phyloP scores from a whole-genome alignment of 2,797 vertebrate genomes.

The Pantherophis vulpinus region DNA sequence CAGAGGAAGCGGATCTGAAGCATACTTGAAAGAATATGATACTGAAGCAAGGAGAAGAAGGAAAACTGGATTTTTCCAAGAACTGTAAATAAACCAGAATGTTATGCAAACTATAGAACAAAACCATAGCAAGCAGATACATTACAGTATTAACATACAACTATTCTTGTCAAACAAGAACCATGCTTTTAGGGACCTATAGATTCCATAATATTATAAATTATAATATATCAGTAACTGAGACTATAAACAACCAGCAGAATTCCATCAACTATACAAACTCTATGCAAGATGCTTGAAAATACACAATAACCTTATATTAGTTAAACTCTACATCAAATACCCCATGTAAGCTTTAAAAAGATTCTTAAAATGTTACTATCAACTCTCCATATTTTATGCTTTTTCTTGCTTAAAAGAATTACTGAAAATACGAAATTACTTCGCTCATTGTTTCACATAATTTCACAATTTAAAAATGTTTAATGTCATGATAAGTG shows the following conservation, averaged over 20 bases:
- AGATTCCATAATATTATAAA: not conserved
- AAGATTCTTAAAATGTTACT: not conserved
- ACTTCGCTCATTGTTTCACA: not conserved
- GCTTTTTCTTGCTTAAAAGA: not conserved
- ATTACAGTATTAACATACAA: not conserved
- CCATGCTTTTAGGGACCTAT: not conserved
- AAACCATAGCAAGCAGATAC: not conserved
- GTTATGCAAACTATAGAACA: not conserved
- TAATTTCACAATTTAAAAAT: not conserved
- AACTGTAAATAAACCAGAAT: not conserved
- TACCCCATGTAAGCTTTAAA: not conserved
- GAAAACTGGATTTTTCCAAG: not conserved
- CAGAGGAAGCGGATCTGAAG: not conserved
- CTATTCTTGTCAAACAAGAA: not conserved
- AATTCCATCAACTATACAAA: not conserved
- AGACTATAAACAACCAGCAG: not conserved
- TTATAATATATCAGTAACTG: not conserved
- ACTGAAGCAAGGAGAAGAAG: not conserved
- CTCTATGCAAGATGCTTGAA: not conserved
- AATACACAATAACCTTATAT: not conserved
- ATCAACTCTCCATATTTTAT: not conserved
- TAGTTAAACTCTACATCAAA: not conserved
- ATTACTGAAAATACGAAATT: not conserved
- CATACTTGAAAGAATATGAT: not conserved
- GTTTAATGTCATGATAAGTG: conserved; percentile 28